These are phyloP conservation scores for Amiota minor DNA, from an alignment of 2,888 invertebrate species.

Conservation along the genomic window DNA sequence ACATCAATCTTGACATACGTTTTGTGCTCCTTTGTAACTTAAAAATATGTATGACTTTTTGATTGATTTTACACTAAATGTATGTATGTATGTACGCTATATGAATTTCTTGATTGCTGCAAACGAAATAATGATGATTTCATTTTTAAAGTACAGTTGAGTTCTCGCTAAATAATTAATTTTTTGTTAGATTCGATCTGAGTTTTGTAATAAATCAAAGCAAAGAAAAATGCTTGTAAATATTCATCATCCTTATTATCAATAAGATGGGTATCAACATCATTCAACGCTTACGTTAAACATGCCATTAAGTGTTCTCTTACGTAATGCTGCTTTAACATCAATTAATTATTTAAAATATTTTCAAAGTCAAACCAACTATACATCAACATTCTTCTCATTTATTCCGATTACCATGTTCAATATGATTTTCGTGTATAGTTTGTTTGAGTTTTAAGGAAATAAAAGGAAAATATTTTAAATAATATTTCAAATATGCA, in stretches of 20 bases:
- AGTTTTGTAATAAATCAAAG: slow-evolving; percentile 55
- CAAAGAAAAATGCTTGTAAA: slow-evolving; percentile 70
- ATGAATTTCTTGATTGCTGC: background rate
- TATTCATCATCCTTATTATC: slow-evolving; percentile 36
- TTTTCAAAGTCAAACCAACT: background rate
- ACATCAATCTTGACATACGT: background rate
- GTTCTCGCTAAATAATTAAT: slow-evolving; percentile 4
- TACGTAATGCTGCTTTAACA: slow-evolving; percentile 51
- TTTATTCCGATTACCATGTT: background rate
- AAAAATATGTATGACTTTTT: background rate
- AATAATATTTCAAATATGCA: slow-evolving; percentile 56
- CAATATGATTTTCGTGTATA: background rate
- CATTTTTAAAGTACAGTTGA: background rate
- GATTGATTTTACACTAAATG: slow-evolving; percentile 1
- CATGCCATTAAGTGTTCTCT: background rate
- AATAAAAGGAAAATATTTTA: slow-evolving; percentile 49
- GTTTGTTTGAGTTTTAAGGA: background rate
- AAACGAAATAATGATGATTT: background rate
- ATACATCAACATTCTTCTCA: slow-evolving; percentile 2
- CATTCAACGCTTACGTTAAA: slow-evolving; percentile 12
- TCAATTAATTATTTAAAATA: slow-evolving; percentile 46
- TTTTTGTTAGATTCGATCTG: background rate
- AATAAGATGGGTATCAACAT: background rate
- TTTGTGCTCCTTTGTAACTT: background rate
- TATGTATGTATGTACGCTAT: background rate